A percentile compares a stretch with the other conserved stretches of the same genome.
Evolutionary conservation across 92 coral and sea anemone genomes (phyloP).

Genomic region (Zoanthus sociatus): DNA sequence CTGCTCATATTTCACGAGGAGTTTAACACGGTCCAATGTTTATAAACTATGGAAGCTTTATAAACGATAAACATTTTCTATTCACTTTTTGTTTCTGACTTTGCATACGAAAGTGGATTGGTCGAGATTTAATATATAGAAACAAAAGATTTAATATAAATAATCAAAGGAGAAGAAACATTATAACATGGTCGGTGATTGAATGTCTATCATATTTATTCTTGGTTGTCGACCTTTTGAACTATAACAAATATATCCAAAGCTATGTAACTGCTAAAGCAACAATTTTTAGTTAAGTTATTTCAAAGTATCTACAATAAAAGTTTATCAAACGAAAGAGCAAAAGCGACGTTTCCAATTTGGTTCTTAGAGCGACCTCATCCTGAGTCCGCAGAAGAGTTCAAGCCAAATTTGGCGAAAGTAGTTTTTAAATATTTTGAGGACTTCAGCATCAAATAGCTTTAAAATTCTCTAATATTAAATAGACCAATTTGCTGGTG

Average conservation of each 20-base stretch:
- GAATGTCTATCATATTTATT: slow-evolving; percentile 2
- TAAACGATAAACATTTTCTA: background rate
- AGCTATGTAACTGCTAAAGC: background rate
- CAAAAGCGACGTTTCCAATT: no score
- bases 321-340: no score
- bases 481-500: no score
- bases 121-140: background rate
- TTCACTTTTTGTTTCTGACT: background rate
- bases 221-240: background rate
- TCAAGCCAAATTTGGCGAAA: no score
- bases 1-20: background rate
- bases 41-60: no score
- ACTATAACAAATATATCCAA: background rate
- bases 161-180: background rate
- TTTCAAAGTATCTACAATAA: background rate
- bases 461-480: no score
- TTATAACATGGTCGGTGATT: background rate
- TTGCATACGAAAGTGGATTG: background rate
- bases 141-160: background rate
- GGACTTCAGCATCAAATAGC: no score
- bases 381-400: no score
- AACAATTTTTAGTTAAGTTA: background rate
- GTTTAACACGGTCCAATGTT: no score
- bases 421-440: no score
- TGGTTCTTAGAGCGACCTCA: no score